Percentiles rank a stretch among this genome's conserved stretches.
phyloP scores from a whole-genome alignment of 2,113 vertebrate species.

The Ptilorrhoa leucosticta region DNA sequence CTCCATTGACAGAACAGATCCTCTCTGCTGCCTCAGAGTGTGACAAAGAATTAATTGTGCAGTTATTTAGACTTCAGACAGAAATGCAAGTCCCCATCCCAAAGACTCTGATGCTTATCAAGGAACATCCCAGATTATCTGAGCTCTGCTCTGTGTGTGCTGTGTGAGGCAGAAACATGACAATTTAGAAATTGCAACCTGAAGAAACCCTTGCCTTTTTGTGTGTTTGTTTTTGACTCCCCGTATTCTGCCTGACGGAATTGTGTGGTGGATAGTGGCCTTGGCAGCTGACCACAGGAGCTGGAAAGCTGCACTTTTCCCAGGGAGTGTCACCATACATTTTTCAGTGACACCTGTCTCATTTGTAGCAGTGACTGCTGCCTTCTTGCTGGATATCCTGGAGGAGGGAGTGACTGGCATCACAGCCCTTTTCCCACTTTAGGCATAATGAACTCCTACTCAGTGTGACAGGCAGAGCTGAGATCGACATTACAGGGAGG shows the following conservation, averaged over 20 bases:
- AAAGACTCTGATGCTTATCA: background rate
- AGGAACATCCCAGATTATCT: background rate
- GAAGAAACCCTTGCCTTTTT: background rate
- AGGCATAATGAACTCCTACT: background rate
- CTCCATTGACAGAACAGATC: background rate
- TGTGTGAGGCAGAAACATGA: background rate
- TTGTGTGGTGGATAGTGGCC: background rate
- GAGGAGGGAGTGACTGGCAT: conserved; percentile 16
- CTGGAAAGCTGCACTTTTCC: background rate
- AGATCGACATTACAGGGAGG: background rate
- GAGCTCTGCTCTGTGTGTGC: background rate
- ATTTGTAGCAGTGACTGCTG: background rate
- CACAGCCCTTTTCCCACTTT: conserved; percentile 12
- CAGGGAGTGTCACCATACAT: background rate
- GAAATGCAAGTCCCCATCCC: background rate
- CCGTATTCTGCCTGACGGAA: background rate
- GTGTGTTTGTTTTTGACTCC: background rate
- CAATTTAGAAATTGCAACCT: background rate
- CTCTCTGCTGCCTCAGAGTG: background rate
- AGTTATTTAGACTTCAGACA: background rate
- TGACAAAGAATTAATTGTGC: background rate
- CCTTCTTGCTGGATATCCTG: background rate
- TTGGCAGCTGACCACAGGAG: background rate
- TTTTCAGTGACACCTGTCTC: background rate
- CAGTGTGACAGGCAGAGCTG: background rate